A percentile compares a stretch with the other conserved stretches of the same genome.
These are phyloP conservation scores for Spodoptera exigua DNA, from an alignment of 2,888 invertebrate genomes.

Conservation along the genomic window DNA sequence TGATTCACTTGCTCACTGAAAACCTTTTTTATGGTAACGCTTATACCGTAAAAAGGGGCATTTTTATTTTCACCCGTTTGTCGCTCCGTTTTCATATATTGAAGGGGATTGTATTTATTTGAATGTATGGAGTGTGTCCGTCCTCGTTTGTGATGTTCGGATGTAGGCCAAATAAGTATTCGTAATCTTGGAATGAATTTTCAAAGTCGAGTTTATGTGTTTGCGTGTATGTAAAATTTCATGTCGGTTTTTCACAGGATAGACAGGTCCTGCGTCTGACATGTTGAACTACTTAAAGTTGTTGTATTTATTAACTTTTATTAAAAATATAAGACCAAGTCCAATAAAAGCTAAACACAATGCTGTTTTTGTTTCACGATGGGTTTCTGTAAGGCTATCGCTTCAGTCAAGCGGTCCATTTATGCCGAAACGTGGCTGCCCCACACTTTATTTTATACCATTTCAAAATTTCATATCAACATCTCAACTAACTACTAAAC, in stretches of 20 bases:
- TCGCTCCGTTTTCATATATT: conserved; percentile 73
- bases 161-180: conserved; percentile 22
- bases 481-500: background rate
- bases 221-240: background rate
- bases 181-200: conserved; percentile 1
- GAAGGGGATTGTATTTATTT: conserved; percentile 54
- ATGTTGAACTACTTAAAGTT: too few species aligned
- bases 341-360: too few species aligned
- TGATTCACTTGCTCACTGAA: conserved; percentile 89
- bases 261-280: too few species aligned
- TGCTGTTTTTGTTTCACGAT: too few species aligned
- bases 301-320: too few species aligned
- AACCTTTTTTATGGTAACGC: conserved; percentile 89
- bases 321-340: too few species aligned
- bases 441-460: too few species aligned
- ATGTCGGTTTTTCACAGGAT: too few species aligned
- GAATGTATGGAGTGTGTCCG: conserved; percentile 48
- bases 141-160: conserved; percentile 31
- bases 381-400: too few species aligned
- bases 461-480: too few species aligned
- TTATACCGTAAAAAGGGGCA: conserved; percentile 85
- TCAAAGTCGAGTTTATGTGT: background rate
- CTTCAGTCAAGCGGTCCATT: too few species aligned
- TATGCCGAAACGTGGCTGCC: too few species aligned
- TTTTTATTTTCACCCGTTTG: conserved; percentile 84